A percentile compares a stretch with the other conserved stretches of the same genome.
Conservation (phyloP, 2,888 invertebrate species). For the Heliconius aoede region DNA sequence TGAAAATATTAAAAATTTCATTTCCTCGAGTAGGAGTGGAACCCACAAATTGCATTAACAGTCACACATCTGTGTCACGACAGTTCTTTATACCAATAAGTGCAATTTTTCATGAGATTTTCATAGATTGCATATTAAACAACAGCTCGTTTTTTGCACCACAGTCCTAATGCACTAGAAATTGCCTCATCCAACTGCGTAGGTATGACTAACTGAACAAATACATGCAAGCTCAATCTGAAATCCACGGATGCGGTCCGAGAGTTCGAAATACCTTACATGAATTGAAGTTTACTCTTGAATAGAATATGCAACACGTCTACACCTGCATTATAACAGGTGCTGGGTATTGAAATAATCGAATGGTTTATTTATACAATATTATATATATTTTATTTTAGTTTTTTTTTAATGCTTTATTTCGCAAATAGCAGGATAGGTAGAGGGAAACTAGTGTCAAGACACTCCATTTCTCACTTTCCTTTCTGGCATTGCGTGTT, state of each 20-base stretch:
- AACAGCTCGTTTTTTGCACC: conserved; percentile 28
- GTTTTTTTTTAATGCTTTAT: too few relatives aligned
- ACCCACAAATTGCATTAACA: too few relatives aligned
- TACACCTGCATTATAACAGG: not conserved
- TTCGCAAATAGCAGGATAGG: too few relatives aligned
- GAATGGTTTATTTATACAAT: not conserved
- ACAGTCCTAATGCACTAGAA: conserved; percentile 40
- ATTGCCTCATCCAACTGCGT: conserved; percentile 40
- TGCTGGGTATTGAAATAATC: not conserved
- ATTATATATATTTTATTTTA: not conserved
- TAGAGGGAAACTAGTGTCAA: too few relatives aligned
- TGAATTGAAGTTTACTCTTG: conserved; percentile 2
- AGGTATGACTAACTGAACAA: conserved; percentile 41
- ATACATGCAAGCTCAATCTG: conserved; percentile 33
- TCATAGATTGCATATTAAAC: not conserved
- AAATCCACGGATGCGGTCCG: conserved; percentile 36
- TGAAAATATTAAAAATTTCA: too few relatives aligned
- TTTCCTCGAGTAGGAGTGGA: too few relatives aligned
- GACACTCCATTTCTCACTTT: too few relatives aligned
- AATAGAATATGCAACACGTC: conserved; percentile 5
- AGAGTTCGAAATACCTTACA: conserved; percentile 15
- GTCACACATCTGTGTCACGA: too few relatives aligned
- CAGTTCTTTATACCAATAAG: too few relatives aligned
- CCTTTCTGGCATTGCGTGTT: too few relatives aligned
- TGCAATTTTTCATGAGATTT: not conserved